Percentiles rank a stretch among this genome's conserved stretches.
Conservation (phyloP, 2,888 invertebrate species). For the Capitulum mitella region DNA sequence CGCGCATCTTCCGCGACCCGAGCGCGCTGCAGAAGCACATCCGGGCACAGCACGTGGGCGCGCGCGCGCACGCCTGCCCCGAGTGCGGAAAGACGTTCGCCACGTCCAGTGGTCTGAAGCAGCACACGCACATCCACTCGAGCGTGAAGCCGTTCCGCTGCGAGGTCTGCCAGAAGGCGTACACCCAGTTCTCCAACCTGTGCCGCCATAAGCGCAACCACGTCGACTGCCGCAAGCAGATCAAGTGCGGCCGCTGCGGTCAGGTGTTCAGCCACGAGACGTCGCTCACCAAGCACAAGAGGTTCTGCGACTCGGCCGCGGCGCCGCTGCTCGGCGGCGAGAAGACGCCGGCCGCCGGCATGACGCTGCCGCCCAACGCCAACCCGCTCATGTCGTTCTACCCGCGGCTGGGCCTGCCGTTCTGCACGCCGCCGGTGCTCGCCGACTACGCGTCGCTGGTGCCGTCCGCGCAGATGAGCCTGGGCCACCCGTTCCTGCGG, state of each 20-base stretch:
- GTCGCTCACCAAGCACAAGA: conserved; percentile 87
- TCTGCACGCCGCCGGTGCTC: conserved; percentile 51
- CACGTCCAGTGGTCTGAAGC: conserved; percentile 94
- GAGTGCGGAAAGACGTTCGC: conserved; percentile 99
- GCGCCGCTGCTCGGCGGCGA: conserved; percentile 40
- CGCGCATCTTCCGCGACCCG: conserved; percentile 89
- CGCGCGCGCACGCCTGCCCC: conserved; percentile 91
- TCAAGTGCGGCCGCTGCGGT: conserved; percentile 89
- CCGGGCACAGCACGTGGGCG: conserved; percentile 89
- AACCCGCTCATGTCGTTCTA: conserved; percentile 38
- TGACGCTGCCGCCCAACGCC: conserved; percentile 43
- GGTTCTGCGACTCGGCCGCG: conserved; percentile 77
- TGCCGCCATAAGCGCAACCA: conserved; percentile 99
- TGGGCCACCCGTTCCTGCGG: conserved; percentile 55
- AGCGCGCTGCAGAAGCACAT: conserved; percentile 95
- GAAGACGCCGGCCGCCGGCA: conserved; percentile 40
- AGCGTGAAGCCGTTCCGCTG: conserved; percentile 96
- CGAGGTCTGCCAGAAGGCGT: conserved; percentile 93
- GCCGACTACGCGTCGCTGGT: conserved; percentile 46
- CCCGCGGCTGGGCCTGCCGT: conserved; percentile 52
- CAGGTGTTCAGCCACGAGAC: conserved; percentile 87
- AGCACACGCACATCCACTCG: conserved; percentile 98
- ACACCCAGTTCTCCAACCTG: conserved; percentile 98
- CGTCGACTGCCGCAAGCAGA: conserved; percentile 84
- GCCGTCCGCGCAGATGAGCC: conserved; percentile 45